These are phyloP conservation scores for Aotus griseimembra DNA, from an alignment of 2,797 vertebrate genomes.

Conservation along the genomic window DNA sequence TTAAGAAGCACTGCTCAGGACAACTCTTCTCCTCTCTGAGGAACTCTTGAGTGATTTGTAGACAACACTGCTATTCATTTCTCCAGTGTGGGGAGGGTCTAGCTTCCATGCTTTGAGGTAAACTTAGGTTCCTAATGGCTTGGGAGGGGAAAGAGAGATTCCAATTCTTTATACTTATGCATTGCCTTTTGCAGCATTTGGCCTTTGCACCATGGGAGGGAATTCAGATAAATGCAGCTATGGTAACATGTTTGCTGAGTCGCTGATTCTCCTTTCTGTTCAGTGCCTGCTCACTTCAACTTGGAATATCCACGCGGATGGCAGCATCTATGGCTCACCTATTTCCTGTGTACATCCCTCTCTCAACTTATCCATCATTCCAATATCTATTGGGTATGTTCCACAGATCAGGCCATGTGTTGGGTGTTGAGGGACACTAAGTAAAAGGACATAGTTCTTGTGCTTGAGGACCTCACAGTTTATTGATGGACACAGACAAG, in stretches of 20 bases:
- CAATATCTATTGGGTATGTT: neutral
- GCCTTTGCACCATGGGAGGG: neutral
- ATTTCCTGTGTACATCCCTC: neutral
- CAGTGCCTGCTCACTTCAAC: neutral
- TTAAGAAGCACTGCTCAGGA: neutral
- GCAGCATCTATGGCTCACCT: neutral
- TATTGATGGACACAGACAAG: neutral
- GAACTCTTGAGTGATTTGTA: neutral
- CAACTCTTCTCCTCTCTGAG: neutral
- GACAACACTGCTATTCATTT: neutral
- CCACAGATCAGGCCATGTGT: neutral
- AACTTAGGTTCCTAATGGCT: neutral
- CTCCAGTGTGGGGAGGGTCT: neutral
- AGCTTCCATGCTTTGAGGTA: neutral
- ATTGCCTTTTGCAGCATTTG: neutral
- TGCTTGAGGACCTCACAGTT: neutral
- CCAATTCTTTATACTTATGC: neutral
- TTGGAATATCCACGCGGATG: neutral
- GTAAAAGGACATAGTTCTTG: neutral
- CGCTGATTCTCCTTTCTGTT: neutral
- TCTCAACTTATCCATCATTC: neutral
- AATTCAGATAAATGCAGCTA: neutral
- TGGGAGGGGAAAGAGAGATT: neutral
- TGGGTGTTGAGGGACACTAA: neutral
- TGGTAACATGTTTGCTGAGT: neutral